Evolutionary conservation across 2,113 vertebrate species (phyloP).

Genomic region (Elachura formosa): DNA sequence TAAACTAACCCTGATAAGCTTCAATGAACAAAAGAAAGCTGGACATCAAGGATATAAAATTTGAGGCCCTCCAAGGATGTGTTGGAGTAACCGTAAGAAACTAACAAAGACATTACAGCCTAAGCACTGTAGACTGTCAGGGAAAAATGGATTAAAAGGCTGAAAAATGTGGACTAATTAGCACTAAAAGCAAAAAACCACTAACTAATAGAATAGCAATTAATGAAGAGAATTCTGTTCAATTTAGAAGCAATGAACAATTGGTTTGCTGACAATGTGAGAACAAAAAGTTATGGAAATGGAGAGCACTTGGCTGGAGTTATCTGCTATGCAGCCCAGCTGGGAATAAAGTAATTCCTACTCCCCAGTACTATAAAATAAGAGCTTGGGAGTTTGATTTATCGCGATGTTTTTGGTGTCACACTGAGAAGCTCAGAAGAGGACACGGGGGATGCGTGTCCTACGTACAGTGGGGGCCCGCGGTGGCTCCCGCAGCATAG

Average conservation of each 20-base stretch:
- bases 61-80: background rate
- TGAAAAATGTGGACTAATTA: too few relatives aligned
- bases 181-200: background rate
- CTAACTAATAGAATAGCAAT: background rate
- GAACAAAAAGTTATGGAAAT: background rate
- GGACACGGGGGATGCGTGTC: background rate
- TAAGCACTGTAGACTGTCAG: background rate
- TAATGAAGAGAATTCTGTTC: background rate
- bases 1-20: background rate
- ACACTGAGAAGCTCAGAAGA: background rate
- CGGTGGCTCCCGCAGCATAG: accelerated
- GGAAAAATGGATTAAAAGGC: background rate
- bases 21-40: background rate
- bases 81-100: background rate
- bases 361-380: too few relatives aligned
- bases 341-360: background rate
- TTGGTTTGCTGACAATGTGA: background rate
- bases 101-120: background rate
- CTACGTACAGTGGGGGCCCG: accelerated
- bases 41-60: background rate
- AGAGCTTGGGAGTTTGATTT: background rate
- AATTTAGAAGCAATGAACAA: background rate
- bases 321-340: background rate
- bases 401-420: background rate
- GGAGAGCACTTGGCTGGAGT: background rate